Evolutionary conservation across 2,113 vertebrate species (phyloP), one percentile per base, ranked within the genome.

Genomic region (Conger conger): DNA sequence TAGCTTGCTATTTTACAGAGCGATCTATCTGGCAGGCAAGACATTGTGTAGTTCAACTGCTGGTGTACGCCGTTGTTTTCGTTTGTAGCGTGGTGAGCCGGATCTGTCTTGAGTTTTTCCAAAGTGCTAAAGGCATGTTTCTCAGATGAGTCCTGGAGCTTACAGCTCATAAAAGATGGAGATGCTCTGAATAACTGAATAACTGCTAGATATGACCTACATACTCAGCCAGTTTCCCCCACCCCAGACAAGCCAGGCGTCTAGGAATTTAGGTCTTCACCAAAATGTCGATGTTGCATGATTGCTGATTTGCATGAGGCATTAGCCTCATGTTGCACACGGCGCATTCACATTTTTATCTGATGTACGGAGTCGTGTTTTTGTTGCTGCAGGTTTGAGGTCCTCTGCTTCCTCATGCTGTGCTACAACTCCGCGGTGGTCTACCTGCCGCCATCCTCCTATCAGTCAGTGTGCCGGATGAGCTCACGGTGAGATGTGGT

Each of bases 341-440:
- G 2, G 27, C 27, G 57, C 57, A 7, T 63, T 79, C 3, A 11
- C 27, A 54, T n/a, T n/a, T 23, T 37, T 42, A 50, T 45, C n/a
- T 0, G 76, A 42, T 80, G 30, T 50, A 23, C 36, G 18, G 23
- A 20, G 45, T 33, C 3, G 40, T 2, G 7, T 80, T 80, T 90
- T 33, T 92, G 18, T 89, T 60, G 83, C 88, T 93, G 38, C 93
- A 99, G 98, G 93, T 99, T 99, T 92, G 97, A 99, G 92, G 97
- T 99, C 89, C 92, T 99, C 89, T 97, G 97, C 92, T 99, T 99
- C 95, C 98, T 99, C 86, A 97, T 99, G 98, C 91, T 99, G 85
- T 99, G 97, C 91, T 99, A 99, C 93, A 99, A 99, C 94, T 97
- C 98, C 82, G 96, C 97, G 85, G 97, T 99, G 91, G 97, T 99